Evolutionary conservation across 1,140 invertebrate species (phyloP), one percentile per base, ranked within the genome.

Genomic region (Pararge aegeria): DNA sequence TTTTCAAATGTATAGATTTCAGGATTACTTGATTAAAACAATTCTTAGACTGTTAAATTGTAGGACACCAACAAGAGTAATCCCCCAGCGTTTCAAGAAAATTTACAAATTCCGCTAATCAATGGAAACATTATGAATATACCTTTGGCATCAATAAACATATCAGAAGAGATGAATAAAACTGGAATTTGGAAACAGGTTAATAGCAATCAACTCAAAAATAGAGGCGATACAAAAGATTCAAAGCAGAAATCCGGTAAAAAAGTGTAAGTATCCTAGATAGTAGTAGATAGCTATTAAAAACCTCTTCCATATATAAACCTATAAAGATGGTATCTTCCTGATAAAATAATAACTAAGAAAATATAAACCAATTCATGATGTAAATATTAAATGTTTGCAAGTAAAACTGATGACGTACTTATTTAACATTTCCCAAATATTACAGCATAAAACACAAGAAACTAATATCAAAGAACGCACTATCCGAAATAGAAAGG

Each of bases 111-210:
- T 70, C 95, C 96, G 5, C 89, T 98, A 70, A 94, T 95, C 3
- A 97, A 97, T 90, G 97, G 97, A 19, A 97, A 96, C 79, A 94
- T 97, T 44, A 96, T 98, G 94, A 97, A 97, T 83, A 97, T 97
- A 71, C 96, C 97, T 3, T 83, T 97, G 61, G 92, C 94, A 27
- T 94, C 95, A 12, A 96, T 98, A 65, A 98, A 98, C 90, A 97
- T 98, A 75, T 95, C 96, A 15, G 97, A 98, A 84, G 97, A 98
- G 87, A 94, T 98, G 15, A 96, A 97, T 77, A 97, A 97, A 81
- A 97, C 95, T 20, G 96, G 95, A 18, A 96, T 98, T 71, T 99
- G 97, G 97, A 96, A 97, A 76, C 96, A 97, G 82, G 96, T 98
- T 12, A 97, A 86, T 66, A 75, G 70, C 42, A 90, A 90, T 67